Percentiles rank a stretch among this genome's conserved stretches.
These are phyloP conservation scores for Hemibagrus wyckioides DNA, from an alignment of 2,113 vertebrate genomes.

Conservation along the genomic window DNA sequence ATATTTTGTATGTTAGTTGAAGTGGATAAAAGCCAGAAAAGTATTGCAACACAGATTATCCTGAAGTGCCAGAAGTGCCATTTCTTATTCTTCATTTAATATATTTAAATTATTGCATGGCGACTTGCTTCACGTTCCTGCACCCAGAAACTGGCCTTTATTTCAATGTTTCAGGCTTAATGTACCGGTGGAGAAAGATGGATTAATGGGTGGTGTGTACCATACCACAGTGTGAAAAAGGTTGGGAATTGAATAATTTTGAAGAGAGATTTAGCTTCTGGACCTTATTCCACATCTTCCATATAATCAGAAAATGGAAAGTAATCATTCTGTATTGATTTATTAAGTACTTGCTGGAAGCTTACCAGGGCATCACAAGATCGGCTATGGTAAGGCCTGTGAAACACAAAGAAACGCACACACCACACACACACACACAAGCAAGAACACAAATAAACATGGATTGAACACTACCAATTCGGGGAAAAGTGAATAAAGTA, in stretches of 20 bases:
- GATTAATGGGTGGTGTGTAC: constrained; percentile 43
- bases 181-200: constrained; percentile 17
- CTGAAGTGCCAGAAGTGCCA: not conserved
- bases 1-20: constrained; percentile 3
- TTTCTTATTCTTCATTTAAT: not conserved
- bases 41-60: not conserved
- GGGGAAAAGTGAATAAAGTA: not conserved
- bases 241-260: constrained; percentile 44
- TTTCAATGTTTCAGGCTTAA: constrained; percentile 38
- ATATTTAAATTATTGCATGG: constrained; percentile 5
- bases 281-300: constrained; percentile 42
- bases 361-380: constrained; percentile 83
- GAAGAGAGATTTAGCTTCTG: constrained; percentile 41
- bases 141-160: constrained; percentile 14
- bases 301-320: constrained; percentile 54
- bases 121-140: constrained; percentile 5
- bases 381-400: constrained; percentile 80
- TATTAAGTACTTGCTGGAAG: constrained; percentile 47
- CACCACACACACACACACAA: constrained; percentile 28
- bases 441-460: no score
- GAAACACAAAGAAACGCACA: constrained; percentile 46
- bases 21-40: constrained; percentile 19
- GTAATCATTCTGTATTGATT: constrained; percentile 50
- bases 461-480: not conserved
- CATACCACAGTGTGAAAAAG: constrained; percentile 33